Evolutionary conservation across 2,888 invertebrate genomes (phyloP).

Genomic region (Diabrotica balteata): DNA sequence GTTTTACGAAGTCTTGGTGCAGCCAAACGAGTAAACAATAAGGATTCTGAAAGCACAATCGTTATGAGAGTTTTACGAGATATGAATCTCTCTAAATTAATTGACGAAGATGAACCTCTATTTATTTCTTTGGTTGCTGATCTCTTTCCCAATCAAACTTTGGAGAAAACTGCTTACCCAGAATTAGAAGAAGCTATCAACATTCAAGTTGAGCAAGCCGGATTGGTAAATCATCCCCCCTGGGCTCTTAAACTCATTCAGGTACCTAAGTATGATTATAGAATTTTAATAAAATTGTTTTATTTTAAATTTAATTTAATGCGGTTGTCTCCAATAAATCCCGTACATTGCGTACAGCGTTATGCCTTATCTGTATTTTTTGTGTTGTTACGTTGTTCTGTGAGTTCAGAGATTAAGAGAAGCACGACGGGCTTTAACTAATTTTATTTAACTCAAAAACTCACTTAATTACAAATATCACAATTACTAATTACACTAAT

Average conservation of each 20-base stretch:
- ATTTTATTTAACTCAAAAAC: too few relatives aligned
- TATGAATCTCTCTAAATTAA: slow-evolving; percentile 96
- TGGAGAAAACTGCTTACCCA: slow-evolving; percentile 91
- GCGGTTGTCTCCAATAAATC: too few relatives aligned
- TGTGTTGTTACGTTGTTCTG: too few relatives aligned
- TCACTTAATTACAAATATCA: too few relatives aligned
- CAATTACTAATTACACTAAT: too few relatives aligned
- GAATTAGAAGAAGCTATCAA: slow-evolving; percentile 89
- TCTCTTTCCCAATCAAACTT: slow-evolving; percentile 91
- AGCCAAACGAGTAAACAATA: slow-evolving; percentile 87
- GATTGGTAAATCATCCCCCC: slow-evolving; percentile 89
- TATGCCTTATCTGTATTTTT: too few relatives aligned
- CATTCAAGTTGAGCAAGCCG: slow-evolving; percentile 80
- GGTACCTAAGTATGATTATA: slow-evolving; percentile 59
- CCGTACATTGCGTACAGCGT: too few relatives aligned
- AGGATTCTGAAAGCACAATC: slow-evolving; percentile 93
- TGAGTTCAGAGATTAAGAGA: too few relatives aligned
- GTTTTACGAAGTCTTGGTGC: slow-evolving; percentile 92
- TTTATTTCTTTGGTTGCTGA: slow-evolving; percentile 96
- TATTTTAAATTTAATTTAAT: too few relatives aligned
- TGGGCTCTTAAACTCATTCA: slow-evolving; percentile 95
- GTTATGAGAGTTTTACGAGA: slow-evolving; percentile 97
- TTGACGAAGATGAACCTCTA: slow-evolving; percentile 97
- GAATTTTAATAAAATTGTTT: too few relatives aligned
- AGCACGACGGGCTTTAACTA: too few relatives aligned